Percentiles rank a stretch among this genome's conserved stretches.
These are phyloP conservation scores for Oscheius sp. DNA, from an alignment of 2,888 invertebrate species.

Conservation along the genomic window DNA sequence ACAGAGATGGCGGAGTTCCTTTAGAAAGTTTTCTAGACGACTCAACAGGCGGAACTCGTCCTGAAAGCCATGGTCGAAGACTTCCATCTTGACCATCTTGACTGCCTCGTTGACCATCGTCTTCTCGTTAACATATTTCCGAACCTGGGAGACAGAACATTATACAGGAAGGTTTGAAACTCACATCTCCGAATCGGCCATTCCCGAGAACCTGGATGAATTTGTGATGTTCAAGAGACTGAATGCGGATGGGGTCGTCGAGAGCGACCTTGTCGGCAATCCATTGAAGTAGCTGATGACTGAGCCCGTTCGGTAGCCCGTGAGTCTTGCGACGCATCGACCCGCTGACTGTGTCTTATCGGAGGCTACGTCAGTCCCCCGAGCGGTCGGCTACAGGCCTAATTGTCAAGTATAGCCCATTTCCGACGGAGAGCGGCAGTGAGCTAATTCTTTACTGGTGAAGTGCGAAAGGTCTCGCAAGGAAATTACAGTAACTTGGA, in stretches of 20 bases:
- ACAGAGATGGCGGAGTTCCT: conserved; percentile 55
- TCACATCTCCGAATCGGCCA: conserved; percentile 54
- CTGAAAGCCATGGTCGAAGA: conserved; percentile 61
- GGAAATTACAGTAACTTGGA: too few species aligned
- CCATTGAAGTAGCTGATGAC: conserved; percentile 44
- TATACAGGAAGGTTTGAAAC: background rate
- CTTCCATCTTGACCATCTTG: conserved; percentile 55
- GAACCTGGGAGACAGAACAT: conserved; percentile 39
- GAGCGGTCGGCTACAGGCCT: too few species aligned
- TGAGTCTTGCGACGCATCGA: conserved; percentile 15
- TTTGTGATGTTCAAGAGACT: conserved; percentile 37
- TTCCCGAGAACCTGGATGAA: conserved; percentile 47
- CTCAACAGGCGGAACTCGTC: conserved; percentile 44
- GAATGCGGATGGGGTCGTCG: conserved; percentile 46
- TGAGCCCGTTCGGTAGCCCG: conserved; percentile 31
- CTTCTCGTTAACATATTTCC: conserved; percentile 49
- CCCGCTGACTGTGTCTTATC: conserved; percentile 22
- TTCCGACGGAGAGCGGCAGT: too few species aligned
- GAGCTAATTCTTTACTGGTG: too few species aligned
- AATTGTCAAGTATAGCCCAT: too few species aligned
- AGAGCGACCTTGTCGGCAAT: conserved; percentile 44
- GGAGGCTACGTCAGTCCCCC: background rate
- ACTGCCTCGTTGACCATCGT: conserved; percentile 45
- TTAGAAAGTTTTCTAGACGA: conserved; percentile 50
- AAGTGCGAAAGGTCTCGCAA: too few species aligned